These are phyloP conservation scores for Calyptommatus sinebrachiatus DNA, from an alignment of 2,113 vertebrate genomes.

Conservation along the genomic window DNA sequence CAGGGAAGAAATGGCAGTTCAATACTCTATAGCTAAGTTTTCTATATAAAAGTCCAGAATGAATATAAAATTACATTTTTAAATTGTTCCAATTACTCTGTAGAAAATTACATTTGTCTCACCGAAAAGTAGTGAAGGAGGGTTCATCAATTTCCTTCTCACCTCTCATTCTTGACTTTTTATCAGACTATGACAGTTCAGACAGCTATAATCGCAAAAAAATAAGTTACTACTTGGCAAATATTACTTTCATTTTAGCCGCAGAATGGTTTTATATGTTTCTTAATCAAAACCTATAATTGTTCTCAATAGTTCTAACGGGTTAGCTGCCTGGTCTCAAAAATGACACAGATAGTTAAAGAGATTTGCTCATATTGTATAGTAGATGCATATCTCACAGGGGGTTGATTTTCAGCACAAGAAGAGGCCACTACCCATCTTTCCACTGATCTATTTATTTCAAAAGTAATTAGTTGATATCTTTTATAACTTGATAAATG, in stretches of 20 bases:
- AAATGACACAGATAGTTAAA: conserved; percentile 40
- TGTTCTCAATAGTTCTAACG: not conserved
- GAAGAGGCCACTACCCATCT: conserved; percentile 30
- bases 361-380: conserved; percentile 47
- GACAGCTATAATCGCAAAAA: not conserved
- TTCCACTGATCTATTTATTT: conserved; percentile 62
- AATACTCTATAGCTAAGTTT: too few relatives aligned
- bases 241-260: not conserved
- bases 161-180: not conserved
- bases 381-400: conserved; percentile 27
- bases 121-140: not conserved
- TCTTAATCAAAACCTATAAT: not conserved
- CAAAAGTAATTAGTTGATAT: conserved; percentile 61
- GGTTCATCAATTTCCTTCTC: not conserved
- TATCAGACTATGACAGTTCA: not conserved
- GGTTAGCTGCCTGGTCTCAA: conserved; percentile 35
- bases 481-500: conserved; percentile 59
- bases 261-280: not conserved
- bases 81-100: not conserved
- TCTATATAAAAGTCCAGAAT: not conserved
- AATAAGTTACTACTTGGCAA: not conserved
- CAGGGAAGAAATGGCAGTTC: too few relatives aligned
- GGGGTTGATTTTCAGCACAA: conserved; percentile 16
- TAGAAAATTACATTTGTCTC: not conserved
- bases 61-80: not conserved